Evolutionary conservation across 2,888 invertebrate genomes (phyloP).

Genomic region (Mechanitis messenoides): DNA sequence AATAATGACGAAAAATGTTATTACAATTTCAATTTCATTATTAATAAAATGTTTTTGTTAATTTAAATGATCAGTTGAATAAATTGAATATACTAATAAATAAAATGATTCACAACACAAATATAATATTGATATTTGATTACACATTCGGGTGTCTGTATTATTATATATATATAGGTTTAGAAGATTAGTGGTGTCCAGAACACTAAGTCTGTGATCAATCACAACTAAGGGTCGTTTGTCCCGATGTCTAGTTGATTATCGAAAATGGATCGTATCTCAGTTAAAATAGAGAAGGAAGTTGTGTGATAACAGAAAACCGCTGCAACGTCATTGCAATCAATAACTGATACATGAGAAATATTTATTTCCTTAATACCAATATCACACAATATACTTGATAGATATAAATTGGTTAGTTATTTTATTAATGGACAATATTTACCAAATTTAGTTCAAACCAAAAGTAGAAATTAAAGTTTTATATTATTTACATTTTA

Average conservation of each 20-base stretch:
- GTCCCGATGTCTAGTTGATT: constrained; percentile 23
- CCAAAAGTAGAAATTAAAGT: too few species aligned
- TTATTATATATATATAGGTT: constrained; percentile 11
- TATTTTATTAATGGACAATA: not conserved
- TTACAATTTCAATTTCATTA: too few species aligned
- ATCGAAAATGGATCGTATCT: constrained; percentile 21
- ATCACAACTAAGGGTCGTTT: constrained; percentile 32
- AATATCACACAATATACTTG: not conserved
- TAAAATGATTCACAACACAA: too few species aligned
- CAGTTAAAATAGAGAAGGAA: not conserved
- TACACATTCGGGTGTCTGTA: not conserved
- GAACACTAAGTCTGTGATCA: constrained; percentile 33
- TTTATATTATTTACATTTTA: too few species aligned
- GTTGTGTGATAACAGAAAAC: not conserved
- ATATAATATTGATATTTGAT: too few species aligned
- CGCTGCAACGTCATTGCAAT: constrained; percentile 5
- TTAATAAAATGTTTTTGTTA: too few species aligned
- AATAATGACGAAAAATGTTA: too few species aligned
- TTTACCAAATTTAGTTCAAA: too few species aligned
- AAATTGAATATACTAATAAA: too few species aligned
- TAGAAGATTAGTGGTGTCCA: constrained; percentile 31
- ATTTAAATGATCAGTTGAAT: too few species aligned
- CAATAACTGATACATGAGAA: not conserved
- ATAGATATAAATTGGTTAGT: not conserved
- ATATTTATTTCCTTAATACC: not conserved